Evolutionary conservation across 2,113 vertebrate species (phyloP).

Genomic region (Melierax canorus): DNA sequence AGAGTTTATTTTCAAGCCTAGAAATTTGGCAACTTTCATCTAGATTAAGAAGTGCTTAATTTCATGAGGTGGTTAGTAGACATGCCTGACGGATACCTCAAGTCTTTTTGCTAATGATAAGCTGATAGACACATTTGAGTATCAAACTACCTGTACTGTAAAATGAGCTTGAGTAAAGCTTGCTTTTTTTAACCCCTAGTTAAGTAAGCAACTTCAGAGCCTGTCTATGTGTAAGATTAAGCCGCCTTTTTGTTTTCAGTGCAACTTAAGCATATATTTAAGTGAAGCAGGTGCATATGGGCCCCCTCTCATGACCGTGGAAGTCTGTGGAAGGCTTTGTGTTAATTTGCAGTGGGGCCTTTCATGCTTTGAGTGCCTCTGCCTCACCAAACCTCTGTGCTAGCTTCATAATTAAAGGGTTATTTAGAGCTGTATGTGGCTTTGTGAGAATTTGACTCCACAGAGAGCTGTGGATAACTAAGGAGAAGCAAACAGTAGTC

Average conservation of each 20-base stretch:
- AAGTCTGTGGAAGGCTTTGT: neutral
- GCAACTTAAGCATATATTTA: neutral
- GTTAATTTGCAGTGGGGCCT: neutral
- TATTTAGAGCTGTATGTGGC: accelerated
- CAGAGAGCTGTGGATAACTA: neutral
- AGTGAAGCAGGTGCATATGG: neutral
- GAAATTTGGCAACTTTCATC: neutral
- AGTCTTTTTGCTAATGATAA: neutral
- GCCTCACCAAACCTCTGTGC: neutral
- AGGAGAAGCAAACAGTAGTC: neutral
- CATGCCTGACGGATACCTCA: accelerated
- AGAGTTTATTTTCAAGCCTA: neutral
- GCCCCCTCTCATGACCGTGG: accelerated
- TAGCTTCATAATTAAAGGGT: neutral
- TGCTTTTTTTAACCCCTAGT: neutral
- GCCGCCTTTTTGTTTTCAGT: neutral
- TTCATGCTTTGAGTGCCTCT: neutral
- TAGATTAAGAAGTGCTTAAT: neutral
- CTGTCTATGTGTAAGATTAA: neutral
- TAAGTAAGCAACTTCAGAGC: neutral
- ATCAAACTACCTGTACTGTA: too few relatives aligned
- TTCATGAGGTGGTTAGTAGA: neutral
- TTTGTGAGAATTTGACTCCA: neutral
- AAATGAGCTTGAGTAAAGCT: neutral
- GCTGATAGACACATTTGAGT: neutral